A percentile compares a stretch with the other conserved stretches of the same genome.
Conservation (phyloP, 35 echinoderm and acorn worm species). For the Stichopus chloronotus region DNA sequence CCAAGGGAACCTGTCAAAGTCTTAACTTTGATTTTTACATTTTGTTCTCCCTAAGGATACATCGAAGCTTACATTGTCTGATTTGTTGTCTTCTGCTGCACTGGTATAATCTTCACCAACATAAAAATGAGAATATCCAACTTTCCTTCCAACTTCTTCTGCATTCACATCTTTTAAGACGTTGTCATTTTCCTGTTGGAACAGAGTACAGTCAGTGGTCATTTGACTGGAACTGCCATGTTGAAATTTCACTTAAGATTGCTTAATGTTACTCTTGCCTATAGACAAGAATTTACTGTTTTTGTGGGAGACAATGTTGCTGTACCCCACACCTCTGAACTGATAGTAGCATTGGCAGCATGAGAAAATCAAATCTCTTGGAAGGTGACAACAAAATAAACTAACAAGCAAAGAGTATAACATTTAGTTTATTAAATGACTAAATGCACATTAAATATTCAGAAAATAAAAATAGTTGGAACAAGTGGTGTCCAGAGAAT, state of each 20-base stretch:
- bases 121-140: constrained; percentile 53
- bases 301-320: too few species aligned
- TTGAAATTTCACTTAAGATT: not conserved
- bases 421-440: too few species aligned
- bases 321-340: too few species aligned
- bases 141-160: not conserved
- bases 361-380: not conserved
- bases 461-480: too few species aligned
- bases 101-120: constrained; percentile 44
- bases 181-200: constrained; percentile 1
- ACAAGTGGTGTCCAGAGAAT: too few species aligned
- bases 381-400: too few species aligned
- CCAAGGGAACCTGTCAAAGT: too few species aligned
- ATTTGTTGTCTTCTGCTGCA: constrained; percentile 54
- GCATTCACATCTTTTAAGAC: constrained; percentile 31
- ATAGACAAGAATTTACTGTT: not conserved
- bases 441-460: too few species aligned
- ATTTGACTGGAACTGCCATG: not conserved
- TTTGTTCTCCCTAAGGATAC: not conserved
- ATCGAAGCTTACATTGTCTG: constrained; percentile 41
- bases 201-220: not conserved
- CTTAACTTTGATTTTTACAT: too few species aligned
- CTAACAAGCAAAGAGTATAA: too few species aligned
- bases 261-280: not conserved
- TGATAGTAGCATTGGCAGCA: not conserved